phyloP scores from a whole-genome alignment of 2,888 invertebrate genomes.

The Athrips mouffetella region DNA sequence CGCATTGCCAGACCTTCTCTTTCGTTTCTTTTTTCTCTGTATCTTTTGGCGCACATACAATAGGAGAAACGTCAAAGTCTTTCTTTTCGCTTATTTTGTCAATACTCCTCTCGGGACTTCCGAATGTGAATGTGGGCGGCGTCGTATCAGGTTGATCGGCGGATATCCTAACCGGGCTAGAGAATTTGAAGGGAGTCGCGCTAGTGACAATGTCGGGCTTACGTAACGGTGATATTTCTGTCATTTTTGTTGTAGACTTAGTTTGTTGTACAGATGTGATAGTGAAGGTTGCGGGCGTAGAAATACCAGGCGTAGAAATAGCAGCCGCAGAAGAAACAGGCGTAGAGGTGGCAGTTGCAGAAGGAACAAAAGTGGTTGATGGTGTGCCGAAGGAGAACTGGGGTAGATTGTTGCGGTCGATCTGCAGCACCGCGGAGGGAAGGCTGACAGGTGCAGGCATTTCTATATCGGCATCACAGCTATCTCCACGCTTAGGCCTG shows the following conservation, averaged over 20 bases:
- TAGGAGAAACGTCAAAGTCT: constrained; percentile 27
- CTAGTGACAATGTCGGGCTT: constrained; percentile 30
- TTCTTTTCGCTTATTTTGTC: constrained; percentile 31
- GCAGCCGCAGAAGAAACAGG: too few relatives aligned
- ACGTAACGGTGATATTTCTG: constrained; percentile 24
- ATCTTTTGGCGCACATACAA: constrained; percentile 26
- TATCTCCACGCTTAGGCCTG: constrained; percentile 36
- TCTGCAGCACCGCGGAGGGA: constrained; percentile 47
- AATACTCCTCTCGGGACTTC: constrained; percentile 42
- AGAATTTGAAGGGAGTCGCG: constrained; percentile 42
- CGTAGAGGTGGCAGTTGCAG: constrained; percentile 11
- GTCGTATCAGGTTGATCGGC: constrained; percentile 27
- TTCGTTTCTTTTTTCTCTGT: not conserved
- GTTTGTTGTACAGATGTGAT: constrained; percentile 5
- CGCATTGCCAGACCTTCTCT: constrained; percentile 34
- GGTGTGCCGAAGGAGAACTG: constrained; percentile 44
- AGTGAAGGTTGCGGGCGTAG: constrained; percentile 7
- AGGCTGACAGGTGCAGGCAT: constrained; percentile 38
- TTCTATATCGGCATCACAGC: constrained; percentile 26
- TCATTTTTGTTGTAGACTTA: constrained; percentile 8
- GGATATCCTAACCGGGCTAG: constrained; percentile 46
- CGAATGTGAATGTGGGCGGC: constrained; percentile 43
- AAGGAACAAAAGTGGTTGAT: not conserved
- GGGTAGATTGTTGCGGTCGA: constrained; percentile 54
- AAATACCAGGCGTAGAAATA: too few relatives aligned